phyloP scores from a whole-genome alignment of 2,888 invertebrate species.

The Aphidius colemani region DNA sequence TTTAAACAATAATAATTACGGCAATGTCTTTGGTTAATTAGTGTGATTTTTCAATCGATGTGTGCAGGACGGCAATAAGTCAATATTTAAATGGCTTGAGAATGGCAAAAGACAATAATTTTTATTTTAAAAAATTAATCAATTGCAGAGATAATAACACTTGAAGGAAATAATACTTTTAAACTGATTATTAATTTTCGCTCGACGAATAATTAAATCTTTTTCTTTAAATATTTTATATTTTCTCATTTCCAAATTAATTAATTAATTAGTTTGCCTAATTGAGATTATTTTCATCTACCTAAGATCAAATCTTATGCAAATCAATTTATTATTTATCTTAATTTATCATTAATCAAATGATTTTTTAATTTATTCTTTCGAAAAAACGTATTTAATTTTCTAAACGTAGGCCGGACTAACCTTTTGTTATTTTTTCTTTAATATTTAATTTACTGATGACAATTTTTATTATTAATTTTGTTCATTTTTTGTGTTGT shows the following conservation, averaged over 20 bases:
- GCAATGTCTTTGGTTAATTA: slow-evolving; percentile 1
- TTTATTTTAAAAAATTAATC: background rate
- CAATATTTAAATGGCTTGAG: slow-evolving; percentile 33
- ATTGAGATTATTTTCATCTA: slow-evolving; percentile 15
- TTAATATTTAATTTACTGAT: slow-evolving; percentile 25
- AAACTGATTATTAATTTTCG: too few species aligned
- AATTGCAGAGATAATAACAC: too few species aligned
- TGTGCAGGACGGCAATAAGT: slow-evolving; percentile 52
- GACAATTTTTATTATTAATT: slow-evolving; percentile 18
- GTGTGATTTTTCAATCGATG: slow-evolving; percentile 45
- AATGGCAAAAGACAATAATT: background rate
- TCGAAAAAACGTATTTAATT: slow-evolving; percentile 35
- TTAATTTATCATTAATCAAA: slow-evolving; percentile 28
- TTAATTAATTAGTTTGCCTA: slow-evolving; percentile 10
- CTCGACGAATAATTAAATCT: background rate
- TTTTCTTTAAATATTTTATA: background rate
- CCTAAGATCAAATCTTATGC: slow-evolving; percentile 15
- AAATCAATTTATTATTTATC: slow-evolving; percentile 19
- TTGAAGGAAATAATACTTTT: too few species aligned
- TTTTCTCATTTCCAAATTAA: background rate
- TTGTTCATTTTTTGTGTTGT: slow-evolving; percentile 9
- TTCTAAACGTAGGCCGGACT: slow-evolving; percentile 58
- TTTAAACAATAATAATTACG: background rate
- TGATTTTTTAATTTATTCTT: slow-evolving; percentile 30
- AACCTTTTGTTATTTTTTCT: slow-evolving; percentile 43